These are phyloP conservation scores for Bradypus variegatus DNA, from an alignment of 2,797 vertebrate genomes.

Conservation along the genomic window DNA sequence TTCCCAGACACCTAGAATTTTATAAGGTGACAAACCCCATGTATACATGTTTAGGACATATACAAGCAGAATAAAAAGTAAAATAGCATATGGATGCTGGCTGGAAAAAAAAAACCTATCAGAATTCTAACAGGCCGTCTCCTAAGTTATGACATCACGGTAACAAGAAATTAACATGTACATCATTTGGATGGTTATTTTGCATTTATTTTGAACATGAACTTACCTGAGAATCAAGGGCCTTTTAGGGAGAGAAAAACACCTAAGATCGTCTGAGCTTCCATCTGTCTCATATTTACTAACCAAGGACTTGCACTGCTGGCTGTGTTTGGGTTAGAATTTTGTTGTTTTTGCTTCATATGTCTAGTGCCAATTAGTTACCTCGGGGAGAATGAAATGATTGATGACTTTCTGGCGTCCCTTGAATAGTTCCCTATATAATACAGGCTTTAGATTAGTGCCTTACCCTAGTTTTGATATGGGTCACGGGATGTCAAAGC, in stretches of 20 bases:
- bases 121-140: not conserved
- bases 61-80: conserved; percentile 37
- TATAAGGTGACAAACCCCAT: not conserved
- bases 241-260: conserved; percentile 60
- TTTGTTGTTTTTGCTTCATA: not conserved
- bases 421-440: conserved; percentile 50
- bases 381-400: conserved; percentile 49
- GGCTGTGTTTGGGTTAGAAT: not conserved
- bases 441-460: conserved; percentile 60
- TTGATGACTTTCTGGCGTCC: conserved; percentile 46
- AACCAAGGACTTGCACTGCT: conserved; percentile 22
- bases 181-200: not conserved
- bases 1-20: not conserved
- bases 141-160: not conserved
- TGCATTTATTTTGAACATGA: not conserved
- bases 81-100: no score
- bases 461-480: conserved; percentile 60
- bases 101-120: no score
- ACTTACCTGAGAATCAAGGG: conserved; percentile 55
- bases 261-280: conserved; percentile 1
- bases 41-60: not conserved
- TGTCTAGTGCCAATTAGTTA: conserved; percentile 69
- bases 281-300: not conserved
- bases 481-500: not conserved
- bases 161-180: not conserved